phyloP scores from a whole-genome alignment of 2,888 invertebrate genomes.

The Hypselothyrea guttata region DNA sequence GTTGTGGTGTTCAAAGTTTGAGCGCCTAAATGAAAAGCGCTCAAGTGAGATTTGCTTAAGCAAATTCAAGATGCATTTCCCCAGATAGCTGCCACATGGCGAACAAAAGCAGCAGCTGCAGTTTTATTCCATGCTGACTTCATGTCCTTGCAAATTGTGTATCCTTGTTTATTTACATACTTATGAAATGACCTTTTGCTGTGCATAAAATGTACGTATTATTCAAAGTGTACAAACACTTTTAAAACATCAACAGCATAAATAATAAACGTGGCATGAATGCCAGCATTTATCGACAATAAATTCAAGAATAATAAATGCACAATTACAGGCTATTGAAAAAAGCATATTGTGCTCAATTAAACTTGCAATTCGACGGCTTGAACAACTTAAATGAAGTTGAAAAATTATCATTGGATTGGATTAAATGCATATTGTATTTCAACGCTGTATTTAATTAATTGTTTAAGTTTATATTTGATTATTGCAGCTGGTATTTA shows the following conservation, averaged over 20 bases:
- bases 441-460: too few species aligned
- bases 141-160: constrained; percentile 21
- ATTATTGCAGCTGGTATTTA: too few species aligned
- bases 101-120: constrained; percentile 10
- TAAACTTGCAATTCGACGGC: too few species aligned
- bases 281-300: constrained; percentile 46
- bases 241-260: constrained; percentile 18
- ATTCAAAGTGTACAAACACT: constrained; percentile 1
- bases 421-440: too few species aligned
- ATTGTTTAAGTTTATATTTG: too few species aligned
- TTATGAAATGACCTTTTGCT: neutral
- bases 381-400: too few species aligned
- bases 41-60: constrained; percentile 66
- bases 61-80: constrained; percentile 56
- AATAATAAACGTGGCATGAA: constrained; percentile 5
- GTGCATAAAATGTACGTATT: neutral
- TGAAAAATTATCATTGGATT: too few species aligned
- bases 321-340: constrained; percentile 19
- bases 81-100: constrained; percentile 19
- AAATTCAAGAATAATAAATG: too few species aligned
- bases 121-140: too few species aligned
- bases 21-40: constrained; percentile 63
- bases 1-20: constrained; percentile 17
- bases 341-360: too few species aligned
- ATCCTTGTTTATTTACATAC: constrained; percentile 17